Evolutionary conservation across 2,113 vertebrate species (phyloP), one percentile per base, ranked within the genome.

Genomic region (Electrona antarctica): DNA sequence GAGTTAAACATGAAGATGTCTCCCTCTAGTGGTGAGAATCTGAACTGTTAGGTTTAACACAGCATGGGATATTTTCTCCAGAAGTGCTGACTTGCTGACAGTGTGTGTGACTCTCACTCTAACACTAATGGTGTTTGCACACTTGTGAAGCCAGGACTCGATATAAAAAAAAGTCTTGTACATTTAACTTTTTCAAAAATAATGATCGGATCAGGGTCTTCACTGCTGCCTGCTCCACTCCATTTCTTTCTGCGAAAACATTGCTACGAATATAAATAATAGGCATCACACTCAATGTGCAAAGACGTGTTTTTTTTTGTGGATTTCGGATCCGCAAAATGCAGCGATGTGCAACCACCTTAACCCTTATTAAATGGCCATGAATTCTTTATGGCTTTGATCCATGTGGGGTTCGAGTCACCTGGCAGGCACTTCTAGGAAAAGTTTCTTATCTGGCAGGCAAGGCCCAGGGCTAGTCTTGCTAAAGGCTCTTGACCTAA

Each of bases 1-100:
- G 1, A 5, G 9, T 74, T 76, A 46, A 64, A 78, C 66, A 56
- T 51, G 83, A 76, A 55, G 60, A 82, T 21, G 80, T 8, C 77
- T 1, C 87, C 90, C 84, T 87, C 90, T 87, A 82, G 85, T 88
- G 88, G 86, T 66, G 21, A 46, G 65, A 67, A 58, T 41, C 51
- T 67, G 62, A 79, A 64, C 82, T 47, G 55, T n/a, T 7, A 46
- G 47, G 10, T 8, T 54, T 60, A 64, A 49, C 54, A 6, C 14
- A 33, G 12, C 50, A 28, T 12, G 5, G 9, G 13, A 15, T 13
- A 21, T 59, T 59, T 10, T 59, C 11, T 29, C 29, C 8, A 11
- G 4, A 59, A 59, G 8, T 29, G 57, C n/a, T 5, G 41, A 29
- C 33, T 15, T 8, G 55, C 8, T 50, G 49, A 50, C 49, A 50